Conservation (phyloP, 2,888 invertebrate genomes). For the Ophion ellenae region DNA sequence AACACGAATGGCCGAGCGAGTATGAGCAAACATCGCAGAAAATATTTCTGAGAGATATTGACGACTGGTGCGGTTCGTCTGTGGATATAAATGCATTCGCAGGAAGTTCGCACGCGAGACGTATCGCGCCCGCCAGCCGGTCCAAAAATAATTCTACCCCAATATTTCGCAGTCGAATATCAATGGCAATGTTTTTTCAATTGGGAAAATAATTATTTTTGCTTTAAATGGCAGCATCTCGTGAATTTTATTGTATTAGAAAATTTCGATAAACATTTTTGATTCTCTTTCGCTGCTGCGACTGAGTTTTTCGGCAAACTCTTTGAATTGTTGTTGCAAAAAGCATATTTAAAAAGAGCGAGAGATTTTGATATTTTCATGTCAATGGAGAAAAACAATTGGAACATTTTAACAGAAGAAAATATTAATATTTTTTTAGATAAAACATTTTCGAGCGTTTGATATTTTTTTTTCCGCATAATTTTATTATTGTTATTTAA, state of each 20-base stretch:
- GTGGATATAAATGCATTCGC: slow-evolving; percentile 54
- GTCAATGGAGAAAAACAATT: no score
- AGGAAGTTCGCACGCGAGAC: slow-evolving; percentile 33
- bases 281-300: no score
- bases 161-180: background rate
- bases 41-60: background rate
- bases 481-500: background rate
- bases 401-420: no score
- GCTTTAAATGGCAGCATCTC: background rate
- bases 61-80: slow-evolving; percentile 12
- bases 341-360: background rate
- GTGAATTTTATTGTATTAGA: no score
- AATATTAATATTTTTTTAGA: no score
- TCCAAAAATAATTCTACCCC: background rate
- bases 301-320: no score
- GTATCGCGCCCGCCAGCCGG: slow-evolving; percentile 5
- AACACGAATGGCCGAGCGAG: slow-evolving; percentile 18
- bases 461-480: no score
- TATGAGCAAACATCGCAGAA: slow-evolving; percentile 34
- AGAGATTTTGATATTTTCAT: background rate
- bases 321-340: background rate
- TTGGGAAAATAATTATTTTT: background rate
- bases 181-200: background rate
- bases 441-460: no score
- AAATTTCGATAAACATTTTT: no score